Base-by-base conservation (phyloP, 2,113 vertebrate genomes). In the Acanthochromis polyacanthus region DNA sequence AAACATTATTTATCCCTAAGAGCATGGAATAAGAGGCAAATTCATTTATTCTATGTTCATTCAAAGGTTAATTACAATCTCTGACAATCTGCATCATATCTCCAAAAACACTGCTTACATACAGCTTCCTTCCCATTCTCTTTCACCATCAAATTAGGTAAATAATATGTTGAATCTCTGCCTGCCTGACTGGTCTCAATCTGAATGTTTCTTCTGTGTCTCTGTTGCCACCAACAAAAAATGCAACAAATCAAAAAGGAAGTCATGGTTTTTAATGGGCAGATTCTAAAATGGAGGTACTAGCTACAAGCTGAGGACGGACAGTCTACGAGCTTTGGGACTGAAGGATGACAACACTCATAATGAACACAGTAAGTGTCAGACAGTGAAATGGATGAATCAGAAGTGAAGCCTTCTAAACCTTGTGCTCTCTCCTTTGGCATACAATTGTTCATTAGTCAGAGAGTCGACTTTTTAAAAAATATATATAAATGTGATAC, bases 381-480 rank as follows among this genome's bases (percentile, higher is more conserved):
- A 32, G 72, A 50, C 14, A 66, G 36, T 66, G 75, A 83, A 68
- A 84, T 60, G 71, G 59, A 10, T 51, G 36, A 72, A 23, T 67
- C 77, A 69, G 60, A 15, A 43, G 79, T 40, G 64, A 75, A n/a
- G 46, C 65, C 25, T 19, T 88, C 48, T 59, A 52, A 76, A 67
- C 28, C 22, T 51, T 30, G 57, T 38, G 30, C 63, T 72, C 77
- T 85, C 83, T 83, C 71, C 78, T 83, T 79, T 57, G 69, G 32
- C 10, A 30, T 67, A 3, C 15, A 60, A 65, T 53, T 38, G 3
- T 43, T 23, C 8, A 40, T 15, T 12, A 43, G 14, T 15, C 14
- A 12, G 60, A 45, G 10, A 36, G 7, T 43, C 40, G 14, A 25
- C 1, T 23, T 0, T 10, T 19, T 32, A 20, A 1, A 1, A 3